phyloP scores from a whole-genome alignment of 2,888 invertebrate species.

The Dolichopus griseipennis region DNA sequence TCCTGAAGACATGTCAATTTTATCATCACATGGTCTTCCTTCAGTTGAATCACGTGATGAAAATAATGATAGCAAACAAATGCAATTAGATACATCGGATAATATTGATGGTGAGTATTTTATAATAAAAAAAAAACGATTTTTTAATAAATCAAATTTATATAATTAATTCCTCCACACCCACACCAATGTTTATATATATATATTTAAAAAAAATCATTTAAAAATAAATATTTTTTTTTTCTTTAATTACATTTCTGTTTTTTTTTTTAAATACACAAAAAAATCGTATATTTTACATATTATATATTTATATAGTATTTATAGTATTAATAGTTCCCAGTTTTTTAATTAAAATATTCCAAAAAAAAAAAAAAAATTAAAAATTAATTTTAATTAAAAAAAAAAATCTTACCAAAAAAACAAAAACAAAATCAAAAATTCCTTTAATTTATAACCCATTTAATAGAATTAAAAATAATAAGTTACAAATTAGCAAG shows the following conservation, averaged over 20 bases:
- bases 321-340: not conserved
- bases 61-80: conserved; percentile 46
- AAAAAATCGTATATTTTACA: conserved; percentile 3
- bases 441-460: not conserved
- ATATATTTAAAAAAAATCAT: too few relatives aligned
- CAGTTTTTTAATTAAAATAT: not conserved
- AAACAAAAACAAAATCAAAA: conserved; percentile 7
- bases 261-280: not conserved
- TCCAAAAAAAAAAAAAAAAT: not conserved
- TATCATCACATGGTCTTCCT: conserved; percentile 53
- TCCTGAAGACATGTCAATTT: conserved; percentile 54
- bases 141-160: not conserved
- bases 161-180: not conserved
- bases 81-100: conserved; percentile 62
- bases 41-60: conserved; percentile 47
- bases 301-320: not conserved
- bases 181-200: not conserved
- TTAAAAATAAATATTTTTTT: too few relatives aligned
- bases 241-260: too few relatives aligned
- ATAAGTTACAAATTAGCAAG: not conserved
- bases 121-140: conserved; percentile 15
- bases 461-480: not conserved
- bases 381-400: conserved; percentile 7
- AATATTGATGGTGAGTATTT: conserved; percentile 63
- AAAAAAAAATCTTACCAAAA: not conserved